Evolutionary conservation across 2,888 invertebrate genomes (phyloP).

Genomic region (Xestia sexstrigata): DNA sequence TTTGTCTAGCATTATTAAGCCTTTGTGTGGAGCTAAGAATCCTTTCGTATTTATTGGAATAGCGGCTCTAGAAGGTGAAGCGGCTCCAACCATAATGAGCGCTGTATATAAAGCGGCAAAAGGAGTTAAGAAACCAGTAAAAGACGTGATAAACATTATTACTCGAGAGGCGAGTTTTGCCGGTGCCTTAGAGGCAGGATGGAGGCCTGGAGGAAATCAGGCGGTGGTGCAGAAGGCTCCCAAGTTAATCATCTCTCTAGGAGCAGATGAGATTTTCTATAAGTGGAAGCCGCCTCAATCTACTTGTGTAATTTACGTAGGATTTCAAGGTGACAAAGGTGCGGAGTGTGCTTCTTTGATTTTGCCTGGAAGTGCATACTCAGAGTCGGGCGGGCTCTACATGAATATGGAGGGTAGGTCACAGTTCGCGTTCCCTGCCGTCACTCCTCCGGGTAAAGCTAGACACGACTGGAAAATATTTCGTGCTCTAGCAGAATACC

Average conservation of each 20-base stretch:
- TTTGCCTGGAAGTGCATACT: slow-evolving; percentile 98
- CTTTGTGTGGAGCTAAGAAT: slow-evolving; percentile 73
- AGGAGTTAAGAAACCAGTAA: slow-evolving; percentile 62
- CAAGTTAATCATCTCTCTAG: slow-evolving; percentile 96
- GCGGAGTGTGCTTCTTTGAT: slow-evolving; percentile 97
- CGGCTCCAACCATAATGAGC: slow-evolving; percentile 72
- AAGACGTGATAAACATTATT: slow-evolving; percentile 95
- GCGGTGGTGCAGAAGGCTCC: slow-evolving; percentile 92
- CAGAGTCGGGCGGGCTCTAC: slow-evolving; percentile 98
- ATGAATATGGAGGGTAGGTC: slow-evolving; percentile 99
- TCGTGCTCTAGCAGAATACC: slow-evolving; percentile 83
- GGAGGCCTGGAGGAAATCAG: slow-evolving; percentile 93
- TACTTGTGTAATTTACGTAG: slow-evolving; percentile 96
- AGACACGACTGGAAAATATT: slow-evolving; percentile 99
- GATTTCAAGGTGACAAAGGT: slow-evolving; percentile 98
- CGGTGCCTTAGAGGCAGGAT: slow-evolving; percentile 98
- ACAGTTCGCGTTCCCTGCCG: slow-evolving; percentile 96
- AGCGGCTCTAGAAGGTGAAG: slow-evolving; percentile 71
- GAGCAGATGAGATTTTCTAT: slow-evolving; percentile 97
- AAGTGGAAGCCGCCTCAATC: slow-evolving; percentile 94
- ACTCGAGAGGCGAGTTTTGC: slow-evolving; percentile 98
- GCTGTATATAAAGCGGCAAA: slow-evolving; percentile 64
- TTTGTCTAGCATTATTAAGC: slow-evolving; percentile 61
- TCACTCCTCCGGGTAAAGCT: slow-evolving; percentile 97
- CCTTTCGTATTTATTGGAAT: slow-evolving; percentile 85